Evolutionary conservation across 64 coral and sea anemone species (phyloP).

Genomic region (Astreopora myriophthalma): DNA sequence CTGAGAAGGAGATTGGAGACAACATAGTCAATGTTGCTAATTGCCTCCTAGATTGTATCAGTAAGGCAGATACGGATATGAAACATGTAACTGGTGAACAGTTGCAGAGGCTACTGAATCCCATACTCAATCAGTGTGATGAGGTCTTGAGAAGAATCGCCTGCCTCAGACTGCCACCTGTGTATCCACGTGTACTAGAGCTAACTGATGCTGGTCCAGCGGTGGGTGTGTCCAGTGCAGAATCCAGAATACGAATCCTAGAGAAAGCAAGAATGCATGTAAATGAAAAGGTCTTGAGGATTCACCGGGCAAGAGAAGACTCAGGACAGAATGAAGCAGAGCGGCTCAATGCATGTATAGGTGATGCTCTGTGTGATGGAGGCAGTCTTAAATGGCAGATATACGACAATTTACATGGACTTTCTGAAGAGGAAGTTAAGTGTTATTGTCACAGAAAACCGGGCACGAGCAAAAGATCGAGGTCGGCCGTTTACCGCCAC

Average conservation of each 20-base stretch:
- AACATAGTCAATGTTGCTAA: constrained; percentile 47
- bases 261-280: constrained; percentile 66
- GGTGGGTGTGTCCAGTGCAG: constrained; percentile 57
- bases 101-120: constrained; percentile 32
- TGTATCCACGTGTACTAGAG: constrained; percentile 64
- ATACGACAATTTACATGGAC: constrained; percentile 41
- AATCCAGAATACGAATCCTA: constrained; percentile 59
- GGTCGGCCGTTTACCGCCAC: neutral
- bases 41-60: constrained; percentile 41
- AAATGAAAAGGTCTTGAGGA: constrained; percentile 60
- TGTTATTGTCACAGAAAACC: constrained; percentile 5
- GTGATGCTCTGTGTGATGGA: constrained; percentile 59
- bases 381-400: constrained; percentile 66
- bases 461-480: neutral
- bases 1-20: constrained; percentile 37
- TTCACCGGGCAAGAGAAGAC: constrained; percentile 70
- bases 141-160: constrained; percentile 56
- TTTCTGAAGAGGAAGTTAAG: constrained; percentile 47
- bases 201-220: constrained; percentile 72
- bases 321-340: constrained; percentile 63
- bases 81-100: constrained; percentile 23
- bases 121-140: constrained; percentile 51
- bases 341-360: constrained; percentile 59
- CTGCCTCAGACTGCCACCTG: constrained; percentile 52
- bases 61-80: constrained; percentile 46